phyloP scores from a whole-genome alignment of 2,113 vertebrate genomes.

The Zingel zingel region DNA sequence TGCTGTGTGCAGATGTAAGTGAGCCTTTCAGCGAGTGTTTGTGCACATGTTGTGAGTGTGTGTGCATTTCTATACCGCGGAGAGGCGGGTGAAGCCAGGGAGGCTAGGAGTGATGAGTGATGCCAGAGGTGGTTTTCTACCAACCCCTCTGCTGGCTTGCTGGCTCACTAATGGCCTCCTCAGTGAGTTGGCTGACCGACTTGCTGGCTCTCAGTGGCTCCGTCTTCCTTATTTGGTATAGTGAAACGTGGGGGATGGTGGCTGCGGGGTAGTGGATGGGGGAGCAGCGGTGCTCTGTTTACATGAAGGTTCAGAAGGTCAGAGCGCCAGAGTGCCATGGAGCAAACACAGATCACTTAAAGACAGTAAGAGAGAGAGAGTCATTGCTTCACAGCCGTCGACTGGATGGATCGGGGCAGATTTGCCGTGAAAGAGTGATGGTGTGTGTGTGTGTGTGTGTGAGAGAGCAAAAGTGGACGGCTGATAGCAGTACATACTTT shows the following conservation, averaged over 20 bases:
- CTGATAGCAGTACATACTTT: conserved; percentile 39
- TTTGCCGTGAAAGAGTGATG: conserved; percentile 49
- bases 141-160: conserved; percentile 63
- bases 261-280: conserved; percentile 26
- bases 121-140: conserved; percentile 80
- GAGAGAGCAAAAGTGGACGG: background rate
- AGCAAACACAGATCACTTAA: conserved; percentile 78
- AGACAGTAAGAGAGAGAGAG: conserved; percentile 67
- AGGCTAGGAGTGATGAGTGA: conserved; percentile 69
- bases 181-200: conserved; percentile 68
- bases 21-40: conserved; percentile 47
- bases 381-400: conserved; percentile 41
- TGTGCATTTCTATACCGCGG: conserved; percentile 34
- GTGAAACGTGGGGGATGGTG: conserved; percentile 45
- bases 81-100: conserved; percentile 32
- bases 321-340: conserved; percentile 66
- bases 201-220: conserved; percentile 66
- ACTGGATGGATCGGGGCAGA: conserved; percentile 52
- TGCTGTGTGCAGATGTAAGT: conserved; percentile 18
- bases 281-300: conserved; percentile 74
- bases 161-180: conserved; percentile 76
- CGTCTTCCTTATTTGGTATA: conserved; percentile 81
- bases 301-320: conserved; percentile 75
- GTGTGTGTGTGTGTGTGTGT: conserved; percentile 23
- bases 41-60: conserved; percentile 13